A percentile compares a stretch with the other conserved stretches of the same genome.
Evolutionary conservation across 2,888 invertebrate genomes (phyloP).

Genomic region (Schizaphis graminum): DNA sequence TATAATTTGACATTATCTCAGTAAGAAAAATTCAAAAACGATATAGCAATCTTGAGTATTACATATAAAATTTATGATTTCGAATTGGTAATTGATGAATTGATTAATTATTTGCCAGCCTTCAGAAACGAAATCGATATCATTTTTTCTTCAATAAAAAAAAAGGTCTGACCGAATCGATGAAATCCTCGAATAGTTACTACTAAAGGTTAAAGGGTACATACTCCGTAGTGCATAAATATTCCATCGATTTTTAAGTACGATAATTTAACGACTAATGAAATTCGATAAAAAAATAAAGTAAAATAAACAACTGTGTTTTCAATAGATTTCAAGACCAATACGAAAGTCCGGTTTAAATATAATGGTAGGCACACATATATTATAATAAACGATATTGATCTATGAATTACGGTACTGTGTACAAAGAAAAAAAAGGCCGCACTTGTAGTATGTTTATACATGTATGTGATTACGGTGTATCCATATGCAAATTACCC

Average conservation of each 20-base stretch:
- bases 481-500: slow-evolving; percentile 27
- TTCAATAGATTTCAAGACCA: slow-evolving; percentile 5
- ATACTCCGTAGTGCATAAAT: not conserved
- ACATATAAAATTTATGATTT: not conserved
- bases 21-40: not conserved
- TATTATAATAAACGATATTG: slow-evolving; percentile 17
- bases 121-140: not conserved
- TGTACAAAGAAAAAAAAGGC: slow-evolving; percentile 27
- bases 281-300: not conserved
- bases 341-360: slow-evolving; percentile 24
- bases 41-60: not conserved
- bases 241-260: not conserved
- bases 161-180: not conserved
- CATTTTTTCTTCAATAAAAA: not conserved
- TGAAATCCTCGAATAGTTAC: too few relatives aligned
- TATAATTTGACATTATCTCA: not conserved
- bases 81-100: not conserved
- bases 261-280: not conserved
- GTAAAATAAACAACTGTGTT: not conserved
- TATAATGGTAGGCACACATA: slow-evolving; percentile 26
- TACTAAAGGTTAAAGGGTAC: not conserved
- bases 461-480: not conserved
- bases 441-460: not conserved
- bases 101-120: not conserved
- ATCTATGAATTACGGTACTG: slow-evolving; percentile 43